Conservation (phyloP, 92 coral and sea anemone genomes). For the Epizoanthus scotinus region DNA sequence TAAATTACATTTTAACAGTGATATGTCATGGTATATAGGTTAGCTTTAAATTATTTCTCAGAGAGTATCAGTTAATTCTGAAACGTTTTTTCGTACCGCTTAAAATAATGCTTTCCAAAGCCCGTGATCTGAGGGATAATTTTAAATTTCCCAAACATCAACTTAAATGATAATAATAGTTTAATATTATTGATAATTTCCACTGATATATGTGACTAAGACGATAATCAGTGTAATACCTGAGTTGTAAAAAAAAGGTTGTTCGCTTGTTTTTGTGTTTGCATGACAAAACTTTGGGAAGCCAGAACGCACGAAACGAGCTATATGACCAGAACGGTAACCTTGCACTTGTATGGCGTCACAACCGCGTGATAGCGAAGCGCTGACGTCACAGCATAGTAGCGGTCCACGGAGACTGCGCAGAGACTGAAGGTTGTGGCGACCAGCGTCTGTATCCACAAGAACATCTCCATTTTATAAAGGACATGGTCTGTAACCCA, state of each 20-base stretch:
- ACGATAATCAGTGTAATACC: neutral
- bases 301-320: conserved; percentile 8
- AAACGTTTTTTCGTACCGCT: no score
- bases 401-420: no score
- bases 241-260: neutral
- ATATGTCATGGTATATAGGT: no score
- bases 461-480: neutral
- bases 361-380: neutral
- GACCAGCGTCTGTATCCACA: conserved; percentile 5
- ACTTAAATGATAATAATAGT: no score
- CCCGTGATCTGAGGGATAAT: no score
- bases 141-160: no score
- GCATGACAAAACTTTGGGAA: neutral
- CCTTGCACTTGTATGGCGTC: conserved; percentile 9
- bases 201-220: neutral
- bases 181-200: no score
- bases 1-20: no score
- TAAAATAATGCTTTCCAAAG: no score
- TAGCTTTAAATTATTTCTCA: no score
- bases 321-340: conserved; percentile 1
- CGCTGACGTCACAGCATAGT: no score
- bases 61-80: no score
- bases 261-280: neutral
- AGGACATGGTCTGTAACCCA: neutral
- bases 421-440: neutral